These are phyloP conservation scores for Spatula versicolor DNA, from an alignment of 2,797 vertebrate genomes.

Conservation along the genomic window DNA sequence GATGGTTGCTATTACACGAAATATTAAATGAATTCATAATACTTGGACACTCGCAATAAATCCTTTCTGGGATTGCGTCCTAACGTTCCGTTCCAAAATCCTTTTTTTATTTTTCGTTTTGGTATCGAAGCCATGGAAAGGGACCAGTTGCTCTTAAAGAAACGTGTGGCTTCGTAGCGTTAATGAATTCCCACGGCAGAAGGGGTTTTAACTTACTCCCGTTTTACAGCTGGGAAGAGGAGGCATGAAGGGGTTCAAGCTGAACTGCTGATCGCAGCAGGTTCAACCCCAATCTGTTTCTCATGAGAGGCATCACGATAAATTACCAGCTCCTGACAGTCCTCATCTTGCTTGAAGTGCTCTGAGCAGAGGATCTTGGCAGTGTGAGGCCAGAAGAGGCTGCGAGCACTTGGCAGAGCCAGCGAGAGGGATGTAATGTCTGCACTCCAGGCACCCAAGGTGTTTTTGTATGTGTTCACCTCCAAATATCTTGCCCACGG, in stretches of 20 bases:
- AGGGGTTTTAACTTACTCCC: not conserved
- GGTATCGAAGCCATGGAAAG: not conserved
- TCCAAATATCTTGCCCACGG: not conserved
- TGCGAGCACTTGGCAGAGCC: conserved; percentile 7
- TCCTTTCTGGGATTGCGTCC: conserved; percentile 21
- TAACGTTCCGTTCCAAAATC: not conserved
- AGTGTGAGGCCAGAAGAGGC: not conserved
- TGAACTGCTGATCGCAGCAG: not conserved
- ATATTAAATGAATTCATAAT: conserved; percentile 63
- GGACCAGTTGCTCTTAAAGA: not conserved
- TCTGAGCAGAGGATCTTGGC: conserved; percentile 17
- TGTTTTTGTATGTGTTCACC: not conserved
- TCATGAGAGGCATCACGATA: not conserved
- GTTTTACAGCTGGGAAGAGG: not conserved
- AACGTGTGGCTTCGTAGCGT: not conserved
- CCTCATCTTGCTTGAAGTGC: not conserved
- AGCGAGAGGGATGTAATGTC: not conserved
- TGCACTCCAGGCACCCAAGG: not conserved
- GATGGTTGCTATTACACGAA: conserved; percentile 36
- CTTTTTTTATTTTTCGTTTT: not conserved
- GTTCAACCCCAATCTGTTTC: not conserved
- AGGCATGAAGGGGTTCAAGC: not conserved
- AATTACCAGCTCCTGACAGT: conserved; percentile 21
- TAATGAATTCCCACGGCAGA: not conserved
- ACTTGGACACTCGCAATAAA: conserved; percentile 45